Evolutionary conservation across 2,888 invertebrate genomes (phyloP), one percentile per base, ranked within the genome.

Genomic region (Spatulosminthurus flaviceps): DNA sequence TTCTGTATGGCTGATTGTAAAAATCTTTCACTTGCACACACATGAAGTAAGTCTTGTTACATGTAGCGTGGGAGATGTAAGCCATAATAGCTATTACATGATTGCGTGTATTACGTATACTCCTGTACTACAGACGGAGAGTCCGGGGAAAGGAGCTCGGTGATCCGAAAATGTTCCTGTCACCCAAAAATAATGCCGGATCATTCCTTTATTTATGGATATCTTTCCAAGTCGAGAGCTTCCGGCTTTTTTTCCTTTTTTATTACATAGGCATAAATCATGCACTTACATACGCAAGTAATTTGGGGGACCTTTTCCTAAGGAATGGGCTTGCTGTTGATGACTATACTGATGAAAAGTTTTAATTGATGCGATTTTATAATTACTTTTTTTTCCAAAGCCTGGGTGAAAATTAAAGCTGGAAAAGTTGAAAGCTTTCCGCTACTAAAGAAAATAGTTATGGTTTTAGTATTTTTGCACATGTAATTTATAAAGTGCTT

Each of bases 161-260:
- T 67, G 67, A 67, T 24, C 28, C 28, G 29, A 67, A 26, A 67
- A 67, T 28, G 22, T 16, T 60, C 28, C 60, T 73, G 73, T 73
- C 73, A 73, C 60, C 73, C 73, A 51, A 73, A 73, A 73, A 73
- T 73, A 73, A 73, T 73, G 60, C 60, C 67, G 24, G 67, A 26
- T 67, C 67, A 28, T 51, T 51, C 51, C 51, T 4, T 51, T 51
- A 51, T 51, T 51, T 51, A 51, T 51, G 51, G 51, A 51, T 11
- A 51, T 19, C 51, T 51, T 51, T 51, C 51, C 5, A 51, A 51
- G 51, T 19, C 51, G 51, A 51, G 51, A 2, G 51, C 51, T 51
- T 51, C 51, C 51, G 16, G 51, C 16, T 51, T 51, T n/a, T 51
- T 16, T 16, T 41, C n/a, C n/a, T 2, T 11, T 51, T 51, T 51